These are phyloP conservation scores for Oreochromis tanganicae DNA, from an alignment of 2,113 vertebrate species.

Conservation along the genomic window DNA sequence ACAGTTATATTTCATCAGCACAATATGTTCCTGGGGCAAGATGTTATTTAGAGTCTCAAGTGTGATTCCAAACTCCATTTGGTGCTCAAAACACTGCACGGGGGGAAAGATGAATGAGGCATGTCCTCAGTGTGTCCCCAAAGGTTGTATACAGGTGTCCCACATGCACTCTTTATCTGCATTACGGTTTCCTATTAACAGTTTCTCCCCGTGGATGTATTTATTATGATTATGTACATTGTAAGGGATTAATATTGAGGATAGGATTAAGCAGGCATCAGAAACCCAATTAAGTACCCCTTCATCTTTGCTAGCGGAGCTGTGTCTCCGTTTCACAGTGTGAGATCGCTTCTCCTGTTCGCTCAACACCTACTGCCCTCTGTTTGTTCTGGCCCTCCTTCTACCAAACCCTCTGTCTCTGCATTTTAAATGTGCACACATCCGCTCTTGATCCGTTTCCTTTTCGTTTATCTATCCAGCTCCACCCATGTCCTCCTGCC, in stretches of 20 bases:
- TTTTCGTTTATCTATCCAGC: background rate
- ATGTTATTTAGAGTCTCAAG: constrained; percentile 13
- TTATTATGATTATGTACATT: constrained; percentile 66
- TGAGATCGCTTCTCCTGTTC: constrained; percentile 34
- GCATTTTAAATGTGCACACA: background rate
- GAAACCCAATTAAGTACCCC: constrained; percentile 70
- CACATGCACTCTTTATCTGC: constrained; percentile 3
- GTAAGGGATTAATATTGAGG: constrained; percentile 65
- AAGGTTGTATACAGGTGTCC: constrained; percentile 32
- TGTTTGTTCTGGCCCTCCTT: background rate
- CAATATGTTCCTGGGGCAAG: background rate
- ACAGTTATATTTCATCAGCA: background rate
- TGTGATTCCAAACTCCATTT: background rate
- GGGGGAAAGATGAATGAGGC: constrained; percentile 2
- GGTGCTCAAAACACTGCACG: background rate
- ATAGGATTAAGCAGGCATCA: constrained; percentile 66
- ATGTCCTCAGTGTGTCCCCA: constrained; percentile 30
- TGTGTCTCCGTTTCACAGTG: constrained; percentile 22
- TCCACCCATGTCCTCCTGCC: background rate
- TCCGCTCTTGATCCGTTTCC: background rate
- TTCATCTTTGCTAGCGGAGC: constrained; percentile 48
- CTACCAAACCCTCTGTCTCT: background rate
- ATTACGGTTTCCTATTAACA: constrained; percentile 28
- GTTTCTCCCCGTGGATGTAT: constrained; percentile 2
- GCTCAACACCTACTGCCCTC: constrained; percentile 40